Base-by-base conservation (phyloP, 2,888 invertebrate genomes). In the Epinotia brunnichana region DNA sequence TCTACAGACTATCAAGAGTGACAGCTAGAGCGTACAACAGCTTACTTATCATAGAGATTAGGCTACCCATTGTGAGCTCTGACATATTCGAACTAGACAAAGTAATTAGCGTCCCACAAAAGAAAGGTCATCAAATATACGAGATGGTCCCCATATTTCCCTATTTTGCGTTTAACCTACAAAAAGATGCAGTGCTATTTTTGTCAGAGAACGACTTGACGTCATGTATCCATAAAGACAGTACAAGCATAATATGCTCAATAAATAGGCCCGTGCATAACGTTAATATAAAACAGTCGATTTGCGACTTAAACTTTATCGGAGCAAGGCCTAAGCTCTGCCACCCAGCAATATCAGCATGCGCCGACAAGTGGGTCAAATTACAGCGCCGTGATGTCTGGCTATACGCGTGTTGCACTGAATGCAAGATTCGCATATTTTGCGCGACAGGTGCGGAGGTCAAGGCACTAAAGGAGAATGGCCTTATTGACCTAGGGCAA, bases 341-440 rank as follows among this genome's bases (percentile, higher is more conserved):
- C 5, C 0, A 29, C 15, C 0, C 13, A 7, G 5, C 24, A 0
- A 15, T 29, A 7, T 57, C 29, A 57, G 15, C 57, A 0, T 57
- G 57, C 15, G 4, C 21, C 0, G 29, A 57, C 5, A 57, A 24
- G 29, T 57, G 57, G 57, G 24, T 57, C 29, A 57, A 29, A 15
- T 57, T 57, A 11, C 57, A 13, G 2, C 24, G 57, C 3, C 57
- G 24, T 9, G 39, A 59, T 10, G 59, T 35, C 39, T 59, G 59
- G 59, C 10, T 59, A 15, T 59, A 17, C 15, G n/a, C 59, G 29
- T 59, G 59, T 59, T 59, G 59, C 17, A 17, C 39, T 10, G 35
- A 59, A 29, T 59, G 29, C 39, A 57, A 69, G 56, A 57, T 24
- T 53, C 53, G 53, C 53, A 53, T 19, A 19, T 19, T 53, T 19